Percentiles rank a stretch among this genome's conserved stretches.
These are phyloP conservation scores for Scolopax rusticola DNA, from an alignment of 2,797 vertebrate species.

Conservation along the genomic window DNA sequence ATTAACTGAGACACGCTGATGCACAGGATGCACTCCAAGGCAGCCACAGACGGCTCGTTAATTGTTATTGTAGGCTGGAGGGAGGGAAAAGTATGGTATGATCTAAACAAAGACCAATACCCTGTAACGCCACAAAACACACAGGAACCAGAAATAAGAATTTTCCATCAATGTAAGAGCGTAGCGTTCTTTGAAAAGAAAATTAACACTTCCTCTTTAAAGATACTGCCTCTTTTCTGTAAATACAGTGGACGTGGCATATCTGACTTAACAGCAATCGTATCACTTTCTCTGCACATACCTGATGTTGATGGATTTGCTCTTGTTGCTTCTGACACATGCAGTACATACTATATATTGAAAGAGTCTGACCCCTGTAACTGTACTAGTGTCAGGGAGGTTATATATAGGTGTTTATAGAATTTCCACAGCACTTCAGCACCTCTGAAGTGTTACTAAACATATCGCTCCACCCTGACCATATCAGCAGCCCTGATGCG, in stretches of 20 bases:
- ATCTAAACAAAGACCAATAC: conserved; percentile 52
- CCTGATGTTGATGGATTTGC: background rate
- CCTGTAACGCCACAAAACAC: background rate
- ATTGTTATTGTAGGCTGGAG: conserved; percentile 56
- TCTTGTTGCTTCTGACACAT: background rate
- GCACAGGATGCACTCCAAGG: conserved; percentile 70
- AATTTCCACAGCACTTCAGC: conserved; percentile 31
- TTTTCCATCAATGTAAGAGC: background rate
- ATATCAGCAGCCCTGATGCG: background rate
- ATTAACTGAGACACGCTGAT: conserved; percentile 56
- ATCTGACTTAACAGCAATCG: background rate
- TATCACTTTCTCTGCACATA: background rate
- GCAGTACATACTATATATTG: background rate
- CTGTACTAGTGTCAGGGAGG: background rate
- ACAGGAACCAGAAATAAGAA: background rate
- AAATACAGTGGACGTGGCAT: background rate
- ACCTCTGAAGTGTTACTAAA: background rate
- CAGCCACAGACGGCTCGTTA: conserved; percentile 57
- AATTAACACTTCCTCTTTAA: conserved; percentile 5
- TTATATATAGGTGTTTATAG: conserved; percentile 42
- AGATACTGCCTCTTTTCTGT: background rate
- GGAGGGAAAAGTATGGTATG: conserved; percentile 47
- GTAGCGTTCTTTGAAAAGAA: conserved; percentile 3
- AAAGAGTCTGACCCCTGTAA: background rate
- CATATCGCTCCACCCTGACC: background rate